phyloP scores from a whole-genome alignment of 2,113 vertebrate genomes.

The Cephalopholis sonnerati region DNA sequence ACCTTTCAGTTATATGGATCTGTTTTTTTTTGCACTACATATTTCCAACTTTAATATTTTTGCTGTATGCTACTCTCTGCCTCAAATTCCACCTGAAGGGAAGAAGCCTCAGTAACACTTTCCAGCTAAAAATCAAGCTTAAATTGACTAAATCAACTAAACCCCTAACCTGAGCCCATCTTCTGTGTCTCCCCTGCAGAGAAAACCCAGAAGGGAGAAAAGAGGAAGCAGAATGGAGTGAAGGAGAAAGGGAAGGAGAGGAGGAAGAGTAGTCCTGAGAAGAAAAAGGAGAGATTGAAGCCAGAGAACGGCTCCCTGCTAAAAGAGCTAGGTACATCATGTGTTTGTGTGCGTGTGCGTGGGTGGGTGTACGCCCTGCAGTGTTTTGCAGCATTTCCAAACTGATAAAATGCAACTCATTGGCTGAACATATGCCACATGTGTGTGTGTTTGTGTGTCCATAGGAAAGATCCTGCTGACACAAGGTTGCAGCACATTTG shows the following conservation, averaged over 20 bases:
- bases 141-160: conserved; percentile 49
- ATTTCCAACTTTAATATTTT: conserved; percentile 2
- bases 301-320: conserved; percentile 91
- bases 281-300: conserved; percentile 95
- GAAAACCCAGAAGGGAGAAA: conserved; percentile 89
- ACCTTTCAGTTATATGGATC: background rate
- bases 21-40: background rate
- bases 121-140: conserved; percentile 12
- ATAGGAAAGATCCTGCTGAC: conserved; percentile 20
- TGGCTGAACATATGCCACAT: conserved; percentile 32
- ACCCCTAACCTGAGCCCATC: conserved; percentile 50
- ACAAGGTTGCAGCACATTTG: conserved; percentile 15
- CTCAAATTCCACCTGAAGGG: conserved; percentile 13
- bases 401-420: conserved; percentile 25
- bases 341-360: conserved; percentile 33
- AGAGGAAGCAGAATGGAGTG: conserved; percentile 89
- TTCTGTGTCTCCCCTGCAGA: conserved; percentile 84
- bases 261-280: conserved; percentile 91
- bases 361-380: background rate
- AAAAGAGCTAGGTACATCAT: conserved; percentile 90
- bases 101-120: conserved; percentile 6
- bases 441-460: conserved; percentile 26
- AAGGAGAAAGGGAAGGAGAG: conserved; percentile 91
- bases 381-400: background rate
- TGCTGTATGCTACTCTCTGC: background rate